Evolutionary conservation across 2,888 invertebrate genomes (phyloP), one percentile per base, ranked within the genome.

Genomic region (Lacanobia oleracea): DNA sequence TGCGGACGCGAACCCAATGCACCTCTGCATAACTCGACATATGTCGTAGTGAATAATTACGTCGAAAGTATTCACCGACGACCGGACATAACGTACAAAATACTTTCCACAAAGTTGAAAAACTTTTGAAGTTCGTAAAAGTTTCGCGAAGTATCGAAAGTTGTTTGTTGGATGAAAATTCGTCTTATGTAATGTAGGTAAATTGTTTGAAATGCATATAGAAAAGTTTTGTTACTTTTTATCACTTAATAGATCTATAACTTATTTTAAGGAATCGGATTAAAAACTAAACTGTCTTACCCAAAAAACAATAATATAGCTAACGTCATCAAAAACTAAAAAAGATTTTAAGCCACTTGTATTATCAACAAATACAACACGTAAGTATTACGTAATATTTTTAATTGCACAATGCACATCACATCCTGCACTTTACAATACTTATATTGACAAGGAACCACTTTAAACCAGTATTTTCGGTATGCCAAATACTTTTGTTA

Each of bases 1-100:
- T 77, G 85, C 94, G 93, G 94, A 93, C 95, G 94, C 91, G 91
- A 87, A 76, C 90, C 91, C 84, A 81, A 93, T 94, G 95, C 92
- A 92, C 81, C 77, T 68, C 80, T 86, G 87, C 87, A 85, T 83
- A 86, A 80, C 76, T 79, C 67, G 72, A 67, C 72, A 66, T 67
- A 78, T 72, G 73, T 80, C 88, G 89, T 88, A 87, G 89, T 91
- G 90, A 87, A 86, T 77, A 82, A 27, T 60, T 37, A 72, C 83
- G 79, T 78, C 50, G 66, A 70, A 75, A 83, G 83, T 82, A 84
- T 68, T 83, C 73, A 80, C 60, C n/a, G 60, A 53, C 66, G 43
- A 67, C 21, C 70, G 70, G 64, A 76, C 57, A 73, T 69, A 56
- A 76, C 67, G 61, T 61, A 80, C 18, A 72, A 73, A 70, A 83